These are phyloP conservation scores for Eulemur rubriventer DNA, from an alignment of 2,797 vertebrate genomes.

Conservation along the genomic window DNA sequence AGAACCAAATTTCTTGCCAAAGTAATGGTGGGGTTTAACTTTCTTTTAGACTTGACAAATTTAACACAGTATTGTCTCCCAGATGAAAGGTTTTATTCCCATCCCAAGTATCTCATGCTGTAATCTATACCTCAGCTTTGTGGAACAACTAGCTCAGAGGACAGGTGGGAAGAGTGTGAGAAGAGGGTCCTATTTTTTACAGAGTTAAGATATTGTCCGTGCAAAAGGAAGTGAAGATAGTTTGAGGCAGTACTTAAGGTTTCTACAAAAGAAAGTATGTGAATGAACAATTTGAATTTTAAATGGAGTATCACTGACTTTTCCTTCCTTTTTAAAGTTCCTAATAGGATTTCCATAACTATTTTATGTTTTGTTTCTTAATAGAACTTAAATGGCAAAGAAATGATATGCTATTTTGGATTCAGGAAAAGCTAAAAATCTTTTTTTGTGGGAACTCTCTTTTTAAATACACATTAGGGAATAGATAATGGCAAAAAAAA, in stretches of 20 bases:
- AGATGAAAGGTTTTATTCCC: constrained; percentile 64
- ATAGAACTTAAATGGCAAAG: constrained; percentile 62
- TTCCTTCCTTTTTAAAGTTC: constrained; percentile 52
- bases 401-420: constrained; percentile 69
- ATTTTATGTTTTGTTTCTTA: constrained; percentile 66
- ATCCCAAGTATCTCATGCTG: constrained; percentile 54
- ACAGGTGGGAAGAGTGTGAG: constrained; percentile 56
- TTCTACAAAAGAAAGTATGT: constrained; percentile 59
- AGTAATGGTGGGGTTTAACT: neutral
- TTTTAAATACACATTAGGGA: constrained; percentile 62
- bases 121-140: constrained; percentile 70
- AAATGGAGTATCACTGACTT: constrained; percentile 59
- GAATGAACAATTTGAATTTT: constrained; percentile 64
- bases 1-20: constrained; percentile 61
- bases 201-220: neutral
- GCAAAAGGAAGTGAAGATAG: neutral
- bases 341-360: constrained; percentile 60
- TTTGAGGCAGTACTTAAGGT: neutral
- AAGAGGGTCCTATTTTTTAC: neutral
- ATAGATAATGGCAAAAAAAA: constrained; percentile 38
- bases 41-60: constrained; percentile 39
- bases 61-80: neutral
- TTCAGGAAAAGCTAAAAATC: constrained; percentile 61
- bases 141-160: constrained; percentile 69
- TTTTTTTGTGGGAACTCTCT: constrained; percentile 43